These are phyloP conservation scores for Parambassis ranga DNA, from an alignment of 2,797 vertebrate genomes.

Conservation along the genomic window DNA sequence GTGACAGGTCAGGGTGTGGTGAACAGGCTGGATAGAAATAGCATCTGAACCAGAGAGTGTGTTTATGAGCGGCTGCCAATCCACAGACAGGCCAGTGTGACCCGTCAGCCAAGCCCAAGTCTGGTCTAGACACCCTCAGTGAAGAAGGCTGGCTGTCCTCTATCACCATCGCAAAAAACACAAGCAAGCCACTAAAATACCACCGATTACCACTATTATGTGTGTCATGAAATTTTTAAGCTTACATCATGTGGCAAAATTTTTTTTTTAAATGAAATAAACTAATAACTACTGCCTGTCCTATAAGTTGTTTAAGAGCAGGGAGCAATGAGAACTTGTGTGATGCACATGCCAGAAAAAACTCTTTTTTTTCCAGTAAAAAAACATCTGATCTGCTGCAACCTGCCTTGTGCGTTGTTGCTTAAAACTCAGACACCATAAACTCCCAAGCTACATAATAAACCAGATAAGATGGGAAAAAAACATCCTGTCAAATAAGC, in stretches of 20 bases:
- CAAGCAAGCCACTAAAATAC: conserved; percentile 27
- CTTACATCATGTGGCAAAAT: conserved; percentile 2
- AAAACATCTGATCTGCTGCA: conserved; percentile 54
- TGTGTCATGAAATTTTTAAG: conserved; percentile 8
- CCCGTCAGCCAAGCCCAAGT: conserved; percentile 71
- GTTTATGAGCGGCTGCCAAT: conserved; percentile 72
- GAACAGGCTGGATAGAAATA: conserved; percentile 74
- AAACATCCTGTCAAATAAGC: neutral
- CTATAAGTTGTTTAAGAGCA: conserved; percentile 18
- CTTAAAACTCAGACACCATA: conserved; percentile 40
- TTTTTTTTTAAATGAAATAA: conserved; percentile 17
- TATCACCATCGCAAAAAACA: conserved; percentile 39
- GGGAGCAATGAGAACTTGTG: conserved; percentile 14
- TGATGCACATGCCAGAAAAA: conserved; percentile 43
- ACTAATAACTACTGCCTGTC: conserved; percentile 26
- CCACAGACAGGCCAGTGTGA: conserved; percentile 64
- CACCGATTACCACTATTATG: too few species aligned
- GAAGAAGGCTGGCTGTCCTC: conserved; percentile 48
- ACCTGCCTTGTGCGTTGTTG: conserved; percentile 60
- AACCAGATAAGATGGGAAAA: conserved; percentile 7
- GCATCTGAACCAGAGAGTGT: conserved; percentile 67
- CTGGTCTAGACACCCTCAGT: conserved; percentile 68
- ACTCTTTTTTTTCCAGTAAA: conserved; percentile 26
- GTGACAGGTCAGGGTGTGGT: conserved; percentile 78
- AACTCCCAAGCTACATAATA: conserved; percentile 25